These are phyloP conservation scores for Drosophila sp. DNA, from an alignment of 1,140 invertebrate genomes.

Conservation along the genomic window DNA sequence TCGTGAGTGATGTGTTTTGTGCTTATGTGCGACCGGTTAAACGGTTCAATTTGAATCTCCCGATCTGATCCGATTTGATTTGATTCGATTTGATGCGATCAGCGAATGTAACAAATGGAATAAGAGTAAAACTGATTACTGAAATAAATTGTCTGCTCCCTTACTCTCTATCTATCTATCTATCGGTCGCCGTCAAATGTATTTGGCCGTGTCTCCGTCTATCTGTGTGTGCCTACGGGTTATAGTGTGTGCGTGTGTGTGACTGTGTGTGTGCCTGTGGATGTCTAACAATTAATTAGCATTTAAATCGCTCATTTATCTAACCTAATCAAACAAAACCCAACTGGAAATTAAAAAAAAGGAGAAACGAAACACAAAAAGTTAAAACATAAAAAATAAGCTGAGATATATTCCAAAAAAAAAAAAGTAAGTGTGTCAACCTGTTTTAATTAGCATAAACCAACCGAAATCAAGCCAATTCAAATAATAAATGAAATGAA, in stretches of 20 bases:
- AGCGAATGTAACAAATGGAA: constrained; percentile 8
- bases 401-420: background rate
- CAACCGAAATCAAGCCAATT: constrained; percentile 38
- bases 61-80: constrained; percentile 3
- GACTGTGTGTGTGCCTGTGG: constrained; percentile 19
- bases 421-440: constrained; percentile 45
- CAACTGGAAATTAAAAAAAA: background rate
- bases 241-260: constrained; percentile 6
- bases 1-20: constrained; percentile 37
- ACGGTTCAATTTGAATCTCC: constrained; percentile 50
- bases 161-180: background rate
- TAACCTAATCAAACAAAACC: constrained; percentile 47
- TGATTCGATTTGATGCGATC: background rate
- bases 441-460: constrained; percentile 45
- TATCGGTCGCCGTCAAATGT: background rate
- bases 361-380: constrained; percentile 11
- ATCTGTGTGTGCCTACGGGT: constrained; percentile 11
- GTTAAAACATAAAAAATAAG: background rate
- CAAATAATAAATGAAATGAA: constrained; percentile 44
- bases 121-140: constrained; percentile 2
- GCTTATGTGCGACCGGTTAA: constrained; percentile 53
- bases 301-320: constrained; percentile 63
- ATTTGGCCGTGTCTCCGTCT: background rate
- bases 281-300: constrained; percentile 64
- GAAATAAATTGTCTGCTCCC: constrained; percentile 1